Conservation (phyloP, 1,140 invertebrate genomes). For the Drosophila sturtevanti region DNA sequence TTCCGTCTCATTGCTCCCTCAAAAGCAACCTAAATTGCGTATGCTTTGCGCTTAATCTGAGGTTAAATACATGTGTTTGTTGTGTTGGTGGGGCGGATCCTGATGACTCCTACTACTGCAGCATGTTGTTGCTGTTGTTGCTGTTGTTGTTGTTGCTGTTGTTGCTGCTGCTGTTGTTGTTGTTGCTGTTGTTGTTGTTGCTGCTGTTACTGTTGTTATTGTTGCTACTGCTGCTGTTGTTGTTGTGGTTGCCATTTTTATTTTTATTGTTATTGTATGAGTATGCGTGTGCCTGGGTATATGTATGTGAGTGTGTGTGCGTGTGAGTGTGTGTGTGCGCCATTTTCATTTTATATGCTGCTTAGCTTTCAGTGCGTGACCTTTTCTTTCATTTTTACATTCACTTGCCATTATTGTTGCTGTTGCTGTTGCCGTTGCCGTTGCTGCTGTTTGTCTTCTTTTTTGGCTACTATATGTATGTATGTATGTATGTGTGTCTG, state of each 20-base stretch:
- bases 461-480: neutral
- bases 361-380: conserved; percentile 78
- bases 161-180: conserved; percentile 55
- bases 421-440: conserved; percentile 44
- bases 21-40: conserved; percentile 22
- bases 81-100: conserved; percentile 1
- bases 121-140: conserved; percentile 29
- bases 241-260: conserved; percentile 67
- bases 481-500: conserved; percentile 7
- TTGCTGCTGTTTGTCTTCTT: conserved; percentile 26
- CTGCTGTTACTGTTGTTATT: conserved; percentile 59
- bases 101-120: neutral
- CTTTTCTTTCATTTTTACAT: conserved; percentile 77
- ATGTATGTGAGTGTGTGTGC: conserved; percentile 3
- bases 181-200: conserved; percentile 55
- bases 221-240: conserved; percentile 40
- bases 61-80: conserved; percentile 75
- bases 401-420: conserved; percentile 49
- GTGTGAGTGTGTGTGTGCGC: conserved; percentile 47
- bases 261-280: conserved; percentile 46
- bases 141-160: conserved; percentile 62
- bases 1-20: neutral
- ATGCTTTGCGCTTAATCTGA: conserved; percentile 68
- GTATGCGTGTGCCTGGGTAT: neutral
- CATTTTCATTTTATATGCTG: conserved; percentile 76